Percentiles rank a stretch among this genome's conserved stretches.
Conservation (phyloP, 2,888 invertebrate genomes). For the Trissonchulus latispiculum region DNA sequence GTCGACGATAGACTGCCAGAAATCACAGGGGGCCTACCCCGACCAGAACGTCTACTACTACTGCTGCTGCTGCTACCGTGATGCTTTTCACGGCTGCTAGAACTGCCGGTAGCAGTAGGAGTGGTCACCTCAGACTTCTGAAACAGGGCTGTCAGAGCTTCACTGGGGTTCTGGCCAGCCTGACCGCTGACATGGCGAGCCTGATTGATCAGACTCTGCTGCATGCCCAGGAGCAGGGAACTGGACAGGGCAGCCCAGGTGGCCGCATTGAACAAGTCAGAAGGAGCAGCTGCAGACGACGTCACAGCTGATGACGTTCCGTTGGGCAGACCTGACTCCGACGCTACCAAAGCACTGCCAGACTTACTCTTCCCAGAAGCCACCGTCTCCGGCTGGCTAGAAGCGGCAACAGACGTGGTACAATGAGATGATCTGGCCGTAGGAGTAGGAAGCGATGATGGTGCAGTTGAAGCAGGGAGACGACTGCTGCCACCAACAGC, state of each 20-base stretch:
- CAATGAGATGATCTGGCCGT: background rate
- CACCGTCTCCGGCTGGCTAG: too few relatives aligned
- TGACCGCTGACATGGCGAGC: background rate
- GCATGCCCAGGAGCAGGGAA: slow-evolving; percentile 12
- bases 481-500: background rate
- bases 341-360: too few relatives aligned
- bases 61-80: background rate
- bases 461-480: background rate
- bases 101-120: background rate
- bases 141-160: background rate
- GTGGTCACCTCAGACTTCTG: background rate
- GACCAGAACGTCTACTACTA: background rate
- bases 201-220: background rate
- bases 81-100: background rate
- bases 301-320: background rate
- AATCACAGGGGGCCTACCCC: background rate
- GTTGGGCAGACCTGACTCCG: background rate
- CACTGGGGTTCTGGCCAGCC: background rate
- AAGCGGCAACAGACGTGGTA: too few relatives aligned
- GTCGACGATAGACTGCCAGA: too few relatives aligned
- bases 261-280: slow-evolving; percentile 16
- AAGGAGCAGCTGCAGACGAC: background rate
- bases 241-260: slow-evolving; percentile 20
- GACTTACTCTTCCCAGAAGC: too few relatives aligned
- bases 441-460: too few relatives aligned